A percentile compares a stretch with the other conserved stretches of the same genome.
Evolutionary conservation across 2,797 vertebrate genomes (phyloP).

Genomic region (Enteromius unitaeniatus): DNA sequence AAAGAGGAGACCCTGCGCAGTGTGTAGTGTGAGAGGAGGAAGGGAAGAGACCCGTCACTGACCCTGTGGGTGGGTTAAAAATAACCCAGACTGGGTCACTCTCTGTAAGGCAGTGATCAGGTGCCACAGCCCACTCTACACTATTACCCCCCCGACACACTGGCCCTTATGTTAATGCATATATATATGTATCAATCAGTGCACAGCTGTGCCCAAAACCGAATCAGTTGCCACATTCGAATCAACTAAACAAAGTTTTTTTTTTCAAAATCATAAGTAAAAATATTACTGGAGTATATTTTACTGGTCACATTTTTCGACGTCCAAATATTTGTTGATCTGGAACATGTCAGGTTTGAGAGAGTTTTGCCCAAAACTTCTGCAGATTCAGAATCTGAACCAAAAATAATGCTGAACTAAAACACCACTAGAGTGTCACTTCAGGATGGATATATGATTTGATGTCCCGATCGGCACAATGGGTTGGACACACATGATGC

Average conservation of each 20-base stretch:
- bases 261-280: too few species aligned
- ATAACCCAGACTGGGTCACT: constrained; percentile 62
- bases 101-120: constrained; percentile 58
- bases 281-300: neutral
- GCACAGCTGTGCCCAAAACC: constrained; percentile 7
- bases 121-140: constrained; percentile 34
- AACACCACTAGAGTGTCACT: neutral
- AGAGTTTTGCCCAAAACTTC: neutral
- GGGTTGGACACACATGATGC: neutral
- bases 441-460: neutral
- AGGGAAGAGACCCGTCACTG: constrained; percentile 51
- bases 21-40: constrained; percentile 23
- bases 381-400: neutral
- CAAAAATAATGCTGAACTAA: constrained; percentile 9
- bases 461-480: neutral
- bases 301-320: neutral
- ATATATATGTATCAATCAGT: neutral
- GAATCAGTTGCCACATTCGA: too few species aligned
- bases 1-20: neutral
- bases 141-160: neutral
- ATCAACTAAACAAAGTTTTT: too few species aligned
- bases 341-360: neutral
- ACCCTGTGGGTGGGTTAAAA: constrained; percentile 59
- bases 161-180: neutral
- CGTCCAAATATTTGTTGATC: neutral